Evolutionary conservation across 2,797 vertebrate species (phyloP), one percentile per base, ranked within the genome.

Genomic region (Lepidocolaptes lacrymiger): DNA sequence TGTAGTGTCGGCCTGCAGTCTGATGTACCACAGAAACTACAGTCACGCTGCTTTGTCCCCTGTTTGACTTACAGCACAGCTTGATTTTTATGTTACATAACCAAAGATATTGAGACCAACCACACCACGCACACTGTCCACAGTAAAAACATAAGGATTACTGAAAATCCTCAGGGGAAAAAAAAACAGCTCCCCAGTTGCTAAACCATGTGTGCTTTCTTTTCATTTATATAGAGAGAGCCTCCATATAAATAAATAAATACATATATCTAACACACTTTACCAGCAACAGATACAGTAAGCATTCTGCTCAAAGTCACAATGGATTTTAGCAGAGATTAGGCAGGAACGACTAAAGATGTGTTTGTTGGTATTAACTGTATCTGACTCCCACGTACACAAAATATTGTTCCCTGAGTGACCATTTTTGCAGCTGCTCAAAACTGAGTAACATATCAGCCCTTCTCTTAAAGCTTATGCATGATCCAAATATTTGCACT

Each of bases 81-180:
- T 41, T 68, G 84, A 55, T 77, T 51, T 27, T 95, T 74, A 58
- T 17, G 59, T 95, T 93, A 96, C n/a, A 15, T 95, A 96, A 97
- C 92, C 55, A 28, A 78, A 86, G 86, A 91, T 87, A 95, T 21
- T 55, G 88, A 91, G 88, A 85, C 85, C 56, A 93, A 73, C 55
- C 82, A 87, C 83, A 41, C 44, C 58, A 63, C 4, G 0, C 36
- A 68, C 64, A 52, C 73, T 37, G 19, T n/a, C 84, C 56, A 26
- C 72, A 85, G 37, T 17, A 79, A 77, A 78, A 74, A 92, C 54
- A 94, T 13, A 77, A 93, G 91, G 89, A 96, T 96, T 96, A 97
- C 49, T 61, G 62, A 86, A 90, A 96, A 96, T 94, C 93, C 89
- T 68, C 68, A n/a, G 49, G 28, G 0, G 14, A 14, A 64, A 69